Percentiles rank a stretch among this genome's conserved stretches.
phyloP scores from a whole-genome alignment of 2,888 invertebrate species.

The Embidobia sp. region DNA sequence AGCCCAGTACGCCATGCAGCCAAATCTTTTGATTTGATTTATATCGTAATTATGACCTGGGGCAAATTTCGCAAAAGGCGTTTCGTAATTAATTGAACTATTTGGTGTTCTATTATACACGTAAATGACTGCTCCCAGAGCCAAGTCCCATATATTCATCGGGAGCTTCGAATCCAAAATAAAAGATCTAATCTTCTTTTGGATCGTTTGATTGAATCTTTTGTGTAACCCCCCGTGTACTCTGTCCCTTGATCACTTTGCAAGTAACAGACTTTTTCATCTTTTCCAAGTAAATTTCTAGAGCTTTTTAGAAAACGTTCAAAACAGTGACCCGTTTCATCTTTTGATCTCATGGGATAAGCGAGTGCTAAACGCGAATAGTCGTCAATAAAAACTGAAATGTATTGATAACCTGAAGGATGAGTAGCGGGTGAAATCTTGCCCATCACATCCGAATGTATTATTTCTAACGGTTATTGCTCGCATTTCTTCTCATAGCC shows the following conservation, averaged over 20 bases:
- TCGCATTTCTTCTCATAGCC: too few relatives aligned
- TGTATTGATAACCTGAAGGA: too few relatives aligned
- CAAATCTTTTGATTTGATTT: conserved; percentile 47
- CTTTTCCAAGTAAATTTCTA: too few relatives aligned
- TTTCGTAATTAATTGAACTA: conserved; percentile 19
- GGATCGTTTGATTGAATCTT: background rate
- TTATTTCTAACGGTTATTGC: too few relatives aligned
- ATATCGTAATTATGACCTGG: conserved; percentile 36
- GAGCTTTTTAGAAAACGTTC: too few relatives aligned
- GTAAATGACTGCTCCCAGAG: conserved; percentile 56
- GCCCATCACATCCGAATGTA: too few relatives aligned
- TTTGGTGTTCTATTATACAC: conserved; percentile 62
- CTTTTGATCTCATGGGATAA: too few relatives aligned
- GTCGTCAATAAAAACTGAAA: too few relatives aligned
- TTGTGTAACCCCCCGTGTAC: background rate
- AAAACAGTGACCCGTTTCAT: too few relatives aligned
- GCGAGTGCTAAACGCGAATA: too few relatives aligned
- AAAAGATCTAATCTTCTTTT: background rate
- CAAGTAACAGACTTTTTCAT: too few relatives aligned
- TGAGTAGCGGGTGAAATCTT: too few relatives aligned
- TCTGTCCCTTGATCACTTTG: background rate
- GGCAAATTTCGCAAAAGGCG: conserved; percentile 9
- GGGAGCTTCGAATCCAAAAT: background rate
- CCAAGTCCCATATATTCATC: conserved; percentile 61
- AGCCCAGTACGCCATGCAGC: conserved; percentile 46